A percentile compares a stretch with the other conserved stretches of the same genome.
Evolutionary conservation across 1,140 invertebrate species (phyloP).

Genomic region (Ptiloglossa arizonensis): DNA sequence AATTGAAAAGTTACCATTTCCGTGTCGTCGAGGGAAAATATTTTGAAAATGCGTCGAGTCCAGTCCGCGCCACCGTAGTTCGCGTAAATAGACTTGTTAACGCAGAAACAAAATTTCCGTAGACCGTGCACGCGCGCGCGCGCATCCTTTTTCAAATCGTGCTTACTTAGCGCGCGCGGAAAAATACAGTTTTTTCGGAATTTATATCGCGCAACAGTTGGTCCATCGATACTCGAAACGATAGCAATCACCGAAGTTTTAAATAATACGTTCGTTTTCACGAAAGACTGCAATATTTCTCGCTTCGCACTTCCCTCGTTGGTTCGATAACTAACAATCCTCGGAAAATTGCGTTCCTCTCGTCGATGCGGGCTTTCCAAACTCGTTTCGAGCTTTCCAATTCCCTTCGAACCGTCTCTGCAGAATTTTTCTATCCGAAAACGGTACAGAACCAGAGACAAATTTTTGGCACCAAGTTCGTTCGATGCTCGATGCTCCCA

Average conservation of each 20-base stretch:
- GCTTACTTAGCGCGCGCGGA: too few species aligned
- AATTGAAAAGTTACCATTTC: constrained; percentile 26
- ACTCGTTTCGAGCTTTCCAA: neutral
- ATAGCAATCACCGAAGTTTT: neutral
- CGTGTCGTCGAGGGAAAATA: neutral
- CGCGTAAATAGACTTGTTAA: too few species aligned
- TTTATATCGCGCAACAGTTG: constrained; percentile 2
- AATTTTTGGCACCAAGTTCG: neutral
- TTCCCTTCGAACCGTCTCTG: constrained; percentile 8
- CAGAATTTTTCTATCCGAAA: neutral
- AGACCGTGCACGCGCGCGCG: too few species aligned
- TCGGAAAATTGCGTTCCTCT: neutral
- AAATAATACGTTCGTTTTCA: neutral
- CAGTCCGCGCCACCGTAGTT: neutral
- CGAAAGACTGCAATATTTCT: neutral
- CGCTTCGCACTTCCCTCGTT: neutral
- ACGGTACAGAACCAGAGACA: neutral
- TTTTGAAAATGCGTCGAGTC: neutral
- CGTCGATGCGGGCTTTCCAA: neutral
- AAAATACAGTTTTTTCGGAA: too few species aligned
- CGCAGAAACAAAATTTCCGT: too few species aligned
- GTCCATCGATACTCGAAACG: neutral
- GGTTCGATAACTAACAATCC: neutral
- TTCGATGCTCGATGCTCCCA: neutral
- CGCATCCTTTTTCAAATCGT: too few species aligned